Percentiles rank a stretch among this genome's conserved stretches.
These are phyloP conservation scores for Frankliniella fusca DNA, from an alignment of 2,888 invertebrate genomes.

Conservation along the genomic window DNA sequence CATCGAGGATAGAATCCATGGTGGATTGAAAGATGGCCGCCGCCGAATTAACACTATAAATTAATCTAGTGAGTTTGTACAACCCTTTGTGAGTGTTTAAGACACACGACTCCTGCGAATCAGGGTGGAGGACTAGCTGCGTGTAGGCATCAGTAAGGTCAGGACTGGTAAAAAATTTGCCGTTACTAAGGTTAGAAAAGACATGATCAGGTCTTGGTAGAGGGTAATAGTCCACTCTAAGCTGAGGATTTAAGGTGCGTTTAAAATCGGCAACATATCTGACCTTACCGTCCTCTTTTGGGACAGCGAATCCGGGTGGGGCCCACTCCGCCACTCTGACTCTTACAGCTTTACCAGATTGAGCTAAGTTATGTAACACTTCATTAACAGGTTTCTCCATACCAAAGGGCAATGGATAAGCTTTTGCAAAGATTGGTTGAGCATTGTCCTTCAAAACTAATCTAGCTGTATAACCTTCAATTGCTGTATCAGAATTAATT, in stretches of 20 bases:
- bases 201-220: constrained; percentile 39
- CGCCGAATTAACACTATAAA: constrained; percentile 41
- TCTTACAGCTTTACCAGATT: constrained; percentile 17
- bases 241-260: constrained; percentile 40
- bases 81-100: constrained; percentile 42
- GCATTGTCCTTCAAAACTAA: constrained; percentile 29
- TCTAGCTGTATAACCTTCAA: neutral
- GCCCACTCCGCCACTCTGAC: constrained; percentile 33
- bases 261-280: constrained; percentile 39
- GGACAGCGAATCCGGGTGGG: constrained; percentile 35
- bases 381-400: constrained; percentile 28
- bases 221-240: constrained; percentile 40
- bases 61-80: constrained; percentile 40
- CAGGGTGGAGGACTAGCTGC: constrained; percentile 36
- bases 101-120: constrained; percentile 39
- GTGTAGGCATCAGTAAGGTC: constrained; percentile 38
- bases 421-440: constrained; percentile 30
- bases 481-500: no score
- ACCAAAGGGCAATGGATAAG: constrained; percentile 32
- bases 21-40: constrained; percentile 40
- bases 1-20: constrained; percentile 36
- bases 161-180: constrained; percentile 37
- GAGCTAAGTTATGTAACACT: constrained; percentile 18
- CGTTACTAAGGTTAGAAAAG: constrained; percentile 36
- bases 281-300: constrained; percentile 33